Evolutionary conservation across 2,888 invertebrate genomes (phyloP).

Genomic region (Trissolcus japonicus): DNA sequence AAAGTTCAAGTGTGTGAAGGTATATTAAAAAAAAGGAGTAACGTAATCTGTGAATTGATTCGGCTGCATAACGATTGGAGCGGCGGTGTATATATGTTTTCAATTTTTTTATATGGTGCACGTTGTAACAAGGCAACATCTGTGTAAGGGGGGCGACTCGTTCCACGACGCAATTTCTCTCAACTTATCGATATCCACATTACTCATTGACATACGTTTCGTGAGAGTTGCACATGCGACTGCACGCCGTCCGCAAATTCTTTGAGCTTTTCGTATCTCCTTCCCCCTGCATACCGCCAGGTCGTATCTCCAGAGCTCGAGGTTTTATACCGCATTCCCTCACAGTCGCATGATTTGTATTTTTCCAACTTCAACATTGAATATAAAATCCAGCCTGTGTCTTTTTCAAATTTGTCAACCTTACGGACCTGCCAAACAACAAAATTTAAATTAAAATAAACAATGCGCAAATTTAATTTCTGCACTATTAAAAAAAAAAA

Average conservation of each 20-base stretch:
- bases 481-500: no score
- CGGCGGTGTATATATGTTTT: no score
- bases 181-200: slow-evolving; percentile 41
- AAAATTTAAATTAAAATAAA: no score
- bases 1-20: no score
- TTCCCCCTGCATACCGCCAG: slow-evolving; percentile 28
- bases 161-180: slow-evolving; percentile 36
- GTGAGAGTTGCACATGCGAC: slow-evolving; percentile 37
- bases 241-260: slow-evolving; percentile 34
- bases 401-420: slow-evolving; percentile 6
- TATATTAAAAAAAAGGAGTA: no score
- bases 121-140: slow-evolving; percentile 33
- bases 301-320: slow-evolving; percentile 30
- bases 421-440: no score
- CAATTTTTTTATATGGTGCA: slow-evolving; percentile 17
- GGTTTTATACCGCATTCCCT: slow-evolving; percentile 36
- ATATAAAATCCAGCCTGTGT: slow-evolving; percentile 27
- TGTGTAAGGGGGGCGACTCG: slow-evolving; percentile 13
- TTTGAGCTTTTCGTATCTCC: slow-evolving; percentile 35
- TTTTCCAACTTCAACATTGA: slow-evolving; percentile 31
- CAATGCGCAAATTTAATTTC: no score
- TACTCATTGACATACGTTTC: slow-evolving; percentile 36
- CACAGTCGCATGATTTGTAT: slow-evolving; percentile 43
- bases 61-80: slow-evolving; percentile 3
- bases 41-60: not conserved